Base-by-base conservation (phyloP, 2,888 invertebrate species). In the Drosophila longiperda region DNA sequence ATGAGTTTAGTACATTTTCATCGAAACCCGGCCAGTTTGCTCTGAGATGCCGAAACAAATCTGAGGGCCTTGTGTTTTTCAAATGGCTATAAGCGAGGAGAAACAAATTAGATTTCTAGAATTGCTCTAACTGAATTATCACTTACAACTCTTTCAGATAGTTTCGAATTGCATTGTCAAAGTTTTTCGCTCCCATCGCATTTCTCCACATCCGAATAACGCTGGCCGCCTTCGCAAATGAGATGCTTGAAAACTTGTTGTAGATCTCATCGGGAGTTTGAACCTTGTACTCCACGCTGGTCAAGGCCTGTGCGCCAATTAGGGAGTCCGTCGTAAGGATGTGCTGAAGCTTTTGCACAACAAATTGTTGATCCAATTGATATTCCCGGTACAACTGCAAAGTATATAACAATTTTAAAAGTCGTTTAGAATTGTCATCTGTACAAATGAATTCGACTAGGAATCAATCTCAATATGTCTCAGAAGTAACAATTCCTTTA, bases 201-300 rank as follows among this genome's bases (percentile, higher is more conserved):
- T 95, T 94, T 67, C 95, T 94, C 78, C 96, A 94, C 96, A 96
- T 96, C 81, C 96, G 94, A 48, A 96, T 93, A n/a, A 96, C 87
- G 55, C 94, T 92, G 5, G 95, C 94, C 3, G 95, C 96, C 89
- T 97, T 96, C 59, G 94, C 94, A 87, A 96, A 96, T 0, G 95
- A 94, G 64, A 96, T 94, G 1, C 90, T 91, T 12, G 94, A 93
- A 32, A 96, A 95, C 71, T 95, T 94, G 1, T 88, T 91, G 8
- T 93, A 93, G 40, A 96, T 95, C 66, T 95, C 93, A 0, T 84
- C 82, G 0, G 95, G 95, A 7, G 94, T 94, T 6, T 94, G 93
- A 0, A 95, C 94, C 1, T 91, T 90, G 2, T 91, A 89, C 55
- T 94, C 93, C 0, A 60, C 62, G 26, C 67, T 84, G 5, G 94